Evolutionary conservation across 2,888 invertebrate species (phyloP).

Genomic region (Tenthredo mesomela): DNA sequence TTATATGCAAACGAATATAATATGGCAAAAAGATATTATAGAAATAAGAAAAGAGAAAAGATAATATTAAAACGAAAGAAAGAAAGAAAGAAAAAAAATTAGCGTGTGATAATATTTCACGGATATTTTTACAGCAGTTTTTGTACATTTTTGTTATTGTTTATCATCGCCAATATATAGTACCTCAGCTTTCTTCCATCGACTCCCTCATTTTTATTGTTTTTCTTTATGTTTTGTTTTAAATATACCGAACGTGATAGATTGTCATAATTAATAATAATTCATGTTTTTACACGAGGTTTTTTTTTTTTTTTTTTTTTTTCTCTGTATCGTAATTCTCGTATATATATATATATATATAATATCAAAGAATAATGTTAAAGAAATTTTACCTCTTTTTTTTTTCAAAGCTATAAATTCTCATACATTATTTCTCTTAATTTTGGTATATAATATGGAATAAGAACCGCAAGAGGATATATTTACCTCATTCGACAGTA

Average conservation of each 20-base stretch:
- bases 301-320: no score
- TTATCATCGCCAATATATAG: background rate
- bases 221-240: background rate
- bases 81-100: background rate
- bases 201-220: background rate
- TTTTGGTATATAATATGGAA: background rate
- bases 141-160: constrained; percentile 1
- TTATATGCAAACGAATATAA: no score
- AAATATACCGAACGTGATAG: background rate
- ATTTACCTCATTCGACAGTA: background rate
- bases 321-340: background rate
- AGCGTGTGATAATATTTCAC: background rate
- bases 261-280: constrained; percentile 7
- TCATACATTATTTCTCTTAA: background rate
- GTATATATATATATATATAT: background rate
- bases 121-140: background rate
- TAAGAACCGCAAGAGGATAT: background rate
- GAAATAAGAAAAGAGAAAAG: background rate
- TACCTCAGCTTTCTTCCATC: background rate
- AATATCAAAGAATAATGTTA: background rate
- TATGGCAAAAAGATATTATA: background rate
- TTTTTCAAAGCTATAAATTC: background rate
- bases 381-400: background rate
- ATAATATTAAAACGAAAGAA: background rate
- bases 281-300: background rate